phyloP scores from a whole-genome alignment of 2,888 invertebrate genomes.

The Dolichopus griseipennis region DNA sequence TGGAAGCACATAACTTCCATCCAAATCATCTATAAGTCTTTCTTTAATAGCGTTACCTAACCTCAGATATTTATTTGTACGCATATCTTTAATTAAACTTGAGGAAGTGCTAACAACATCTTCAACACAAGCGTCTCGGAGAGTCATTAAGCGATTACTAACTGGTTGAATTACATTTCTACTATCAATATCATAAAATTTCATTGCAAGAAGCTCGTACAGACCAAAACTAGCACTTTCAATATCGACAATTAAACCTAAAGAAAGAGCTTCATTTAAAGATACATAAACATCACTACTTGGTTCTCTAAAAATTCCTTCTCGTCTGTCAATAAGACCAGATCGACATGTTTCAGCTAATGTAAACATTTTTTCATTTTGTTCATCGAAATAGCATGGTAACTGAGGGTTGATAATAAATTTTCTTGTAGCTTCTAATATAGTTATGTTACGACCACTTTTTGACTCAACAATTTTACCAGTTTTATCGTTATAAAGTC shows the following conservation, averaged over 20 bases:
- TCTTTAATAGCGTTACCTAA: slow-evolving; percentile 61
- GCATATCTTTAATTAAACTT: slow-evolving; percentile 64
- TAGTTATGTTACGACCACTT: slow-evolving; percentile 66
- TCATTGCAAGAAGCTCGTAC: slow-evolving; percentile 70
- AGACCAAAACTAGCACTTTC: slow-evolving; percentile 73
- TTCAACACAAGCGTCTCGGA: slow-evolving; percentile 63
- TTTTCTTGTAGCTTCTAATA: slow-evolving; percentile 74
- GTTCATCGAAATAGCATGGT: slow-evolving; percentile 72
- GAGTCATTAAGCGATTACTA: slow-evolving; percentile 60
- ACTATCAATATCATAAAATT: slow-evolving; percentile 60
- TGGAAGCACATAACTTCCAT: slow-evolving; percentile 30
- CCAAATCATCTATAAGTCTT: slow-evolving; percentile 53
- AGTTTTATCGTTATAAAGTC: slow-evolving; percentile 68
- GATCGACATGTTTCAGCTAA: slow-evolving; percentile 72
- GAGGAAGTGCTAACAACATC: slow-evolving; percentile 68
- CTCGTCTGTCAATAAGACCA: slow-evolving; percentile 70
- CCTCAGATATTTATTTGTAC: slow-evolving; percentile 60
- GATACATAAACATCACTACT: slow-evolving; percentile 56
- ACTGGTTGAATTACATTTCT: slow-evolving; percentile 67
- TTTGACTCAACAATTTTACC: slow-evolving; percentile 77
- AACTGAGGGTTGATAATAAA: slow-evolving; percentile 71
- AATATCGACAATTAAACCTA: slow-evolving; percentile 76
- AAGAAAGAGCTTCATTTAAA: slow-evolving; percentile 63
- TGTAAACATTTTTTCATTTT: slow-evolving; percentile 59
- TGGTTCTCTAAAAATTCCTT: slow-evolving; percentile 68